A percentile compares a stretch with the other conserved stretches of the same genome.
phyloP scores from a whole-genome alignment of 2,113 vertebrate genomes.

The Eretmochelys imbricata region DNA sequence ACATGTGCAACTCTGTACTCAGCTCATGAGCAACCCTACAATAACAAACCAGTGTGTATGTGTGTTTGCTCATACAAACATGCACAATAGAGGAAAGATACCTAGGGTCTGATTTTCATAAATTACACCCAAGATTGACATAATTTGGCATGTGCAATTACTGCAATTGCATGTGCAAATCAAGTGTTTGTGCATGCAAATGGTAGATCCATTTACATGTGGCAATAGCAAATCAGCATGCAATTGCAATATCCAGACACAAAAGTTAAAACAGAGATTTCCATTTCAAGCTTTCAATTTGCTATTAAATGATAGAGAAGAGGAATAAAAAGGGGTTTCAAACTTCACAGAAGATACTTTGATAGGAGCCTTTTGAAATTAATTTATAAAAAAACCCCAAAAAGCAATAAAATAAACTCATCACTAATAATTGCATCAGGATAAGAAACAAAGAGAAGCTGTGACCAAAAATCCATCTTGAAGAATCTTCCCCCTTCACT shows the following conservation, averaged over 20 bases:
- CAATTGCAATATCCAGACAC: background rate
- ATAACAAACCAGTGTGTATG: background rate
- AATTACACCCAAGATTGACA: background rate
- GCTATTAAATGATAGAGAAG: background rate
- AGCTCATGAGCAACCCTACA: background rate
- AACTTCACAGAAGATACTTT: background rate
- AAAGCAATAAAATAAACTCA: background rate
- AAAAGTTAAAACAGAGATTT: background rate
- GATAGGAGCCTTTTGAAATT: background rate
- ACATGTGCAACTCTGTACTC: background rate
- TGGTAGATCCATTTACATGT: background rate
- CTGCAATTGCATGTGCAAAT: background rate
- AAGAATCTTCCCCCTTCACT: conserved; percentile 8
- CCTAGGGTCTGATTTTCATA: background rate
- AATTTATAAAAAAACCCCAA: background rate
- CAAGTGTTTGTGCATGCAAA: background rate
- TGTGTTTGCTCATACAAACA: background rate
- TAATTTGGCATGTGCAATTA: rapidly evolving
- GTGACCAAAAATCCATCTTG: conserved; percentile 13
- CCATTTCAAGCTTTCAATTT: background rate
- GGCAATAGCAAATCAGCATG: background rate
- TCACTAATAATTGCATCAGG: background rate
- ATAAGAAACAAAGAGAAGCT: background rate
- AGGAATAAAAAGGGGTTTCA: rapidly evolving
- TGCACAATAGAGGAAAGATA: background rate